Evolutionary conservation across 2,888 invertebrate genomes (phyloP).

Genomic region (Agyllia agylla): DNA sequence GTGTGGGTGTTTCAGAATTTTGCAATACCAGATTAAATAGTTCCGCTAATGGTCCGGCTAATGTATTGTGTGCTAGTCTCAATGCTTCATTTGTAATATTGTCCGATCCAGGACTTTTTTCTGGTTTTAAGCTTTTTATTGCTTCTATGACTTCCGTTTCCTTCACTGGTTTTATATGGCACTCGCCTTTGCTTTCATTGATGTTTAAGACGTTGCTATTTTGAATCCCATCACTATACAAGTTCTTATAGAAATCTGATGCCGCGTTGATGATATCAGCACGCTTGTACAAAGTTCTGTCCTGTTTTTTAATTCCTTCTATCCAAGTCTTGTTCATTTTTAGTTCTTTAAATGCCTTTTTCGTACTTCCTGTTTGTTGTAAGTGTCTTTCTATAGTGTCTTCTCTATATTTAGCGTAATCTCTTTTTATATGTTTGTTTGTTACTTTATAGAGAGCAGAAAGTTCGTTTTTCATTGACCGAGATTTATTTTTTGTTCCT

Average conservation of each 20-base stretch:
- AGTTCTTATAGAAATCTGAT: not conserved
- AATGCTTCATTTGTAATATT: not conserved
- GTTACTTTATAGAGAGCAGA: constrained; percentile 34
- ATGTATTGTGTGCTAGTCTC: not conserved
- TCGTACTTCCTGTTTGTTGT: not conserved
- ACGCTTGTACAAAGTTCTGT: not conserved
- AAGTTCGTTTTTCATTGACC: constrained; percentile 43
- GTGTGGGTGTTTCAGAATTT: not conserved
- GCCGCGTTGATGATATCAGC: not conserved
- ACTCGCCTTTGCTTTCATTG: not conserved
- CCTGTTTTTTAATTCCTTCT: not conserved
- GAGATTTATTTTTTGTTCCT: constrained; percentile 42
- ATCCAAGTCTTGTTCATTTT: not conserved
- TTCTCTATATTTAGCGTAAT: constrained; percentile 32
- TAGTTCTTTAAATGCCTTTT: not conserved
- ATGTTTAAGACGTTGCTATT: not conserved
- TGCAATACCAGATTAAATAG: not conserved
- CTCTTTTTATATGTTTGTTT: constrained; percentile 44
- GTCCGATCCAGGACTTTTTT: not conserved
- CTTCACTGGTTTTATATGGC: not conserved
- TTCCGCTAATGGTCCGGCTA: not conserved
- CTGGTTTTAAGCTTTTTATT: not conserved
- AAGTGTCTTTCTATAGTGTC: not conserved
- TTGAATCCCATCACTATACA: not conserved
- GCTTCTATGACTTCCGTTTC: not conserved